Percentiles rank a stretch among this genome's conserved stretches.
phyloP scores from a whole-genome alignment of 2,888 invertebrate species.

The Rhopalosiphum nymphaeae region DNA sequence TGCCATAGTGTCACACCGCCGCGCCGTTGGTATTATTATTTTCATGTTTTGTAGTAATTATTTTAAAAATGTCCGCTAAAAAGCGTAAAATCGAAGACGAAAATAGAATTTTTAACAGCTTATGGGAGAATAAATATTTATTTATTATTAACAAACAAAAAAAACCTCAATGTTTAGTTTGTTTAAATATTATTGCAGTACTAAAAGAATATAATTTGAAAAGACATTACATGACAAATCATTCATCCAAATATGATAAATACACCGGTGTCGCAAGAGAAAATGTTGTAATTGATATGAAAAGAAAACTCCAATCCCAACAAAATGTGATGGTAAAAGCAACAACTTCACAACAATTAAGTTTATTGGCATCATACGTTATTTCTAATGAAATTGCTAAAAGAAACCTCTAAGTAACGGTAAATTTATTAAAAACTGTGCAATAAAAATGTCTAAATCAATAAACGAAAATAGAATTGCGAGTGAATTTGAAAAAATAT shows the following conservation, averaged over 20 bases:
- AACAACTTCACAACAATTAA: constrained; percentile 43
- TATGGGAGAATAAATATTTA: too few species aligned
- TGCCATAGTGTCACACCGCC: too few species aligned
- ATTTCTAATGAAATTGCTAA: constrained; percentile 30
- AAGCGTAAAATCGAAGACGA: too few species aligned
- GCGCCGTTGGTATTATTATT: too few species aligned
- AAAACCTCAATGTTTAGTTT: too few species aligned
- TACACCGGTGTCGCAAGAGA: constrained; percentile 37
- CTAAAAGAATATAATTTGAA: neutral
- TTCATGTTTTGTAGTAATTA: too few species aligned
- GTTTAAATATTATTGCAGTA: too few species aligned
- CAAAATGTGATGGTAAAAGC: constrained; percentile 47
- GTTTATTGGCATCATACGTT: constrained; percentile 19
- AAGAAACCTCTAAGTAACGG: constrained; percentile 7
- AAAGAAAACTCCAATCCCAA: constrained; percentile 37
- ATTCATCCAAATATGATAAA: constrained; percentile 27
- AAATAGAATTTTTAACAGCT: too few species aligned
- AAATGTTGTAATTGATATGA: constrained; percentile 42
- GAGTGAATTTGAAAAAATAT: constrained; percentile 40
- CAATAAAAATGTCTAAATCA: constrained; percentile 43
- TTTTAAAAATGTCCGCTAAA: too few species aligned
- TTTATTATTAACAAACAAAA: too few species aligned
- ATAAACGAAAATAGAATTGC: constrained; percentile 31
- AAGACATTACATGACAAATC: constrained; percentile 35
- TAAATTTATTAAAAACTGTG: constrained; percentile 43